Evolutionary conservation across 2,113 vertebrate genomes (phyloP).

Genomic region (Caranx ignobilis): DNA sequence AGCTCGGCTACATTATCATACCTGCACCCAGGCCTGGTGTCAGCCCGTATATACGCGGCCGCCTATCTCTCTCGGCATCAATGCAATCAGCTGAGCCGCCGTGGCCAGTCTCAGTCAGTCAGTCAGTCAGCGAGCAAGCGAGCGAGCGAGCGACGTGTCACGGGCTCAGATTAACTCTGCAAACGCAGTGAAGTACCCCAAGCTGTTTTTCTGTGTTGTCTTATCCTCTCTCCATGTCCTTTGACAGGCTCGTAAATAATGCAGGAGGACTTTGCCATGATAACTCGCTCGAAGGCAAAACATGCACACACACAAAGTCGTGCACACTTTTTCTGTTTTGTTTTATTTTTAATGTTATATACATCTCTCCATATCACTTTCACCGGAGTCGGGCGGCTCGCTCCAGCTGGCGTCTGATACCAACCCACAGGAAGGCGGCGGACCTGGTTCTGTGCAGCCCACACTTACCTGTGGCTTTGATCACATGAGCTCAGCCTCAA

Average conservation of each 20-base stretch:
- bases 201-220: slow-evolving; percentile 55
- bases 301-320: neutral
- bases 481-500: neutral
- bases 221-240: slow-evolving; percentile 50
- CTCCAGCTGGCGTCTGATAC: neutral
- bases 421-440: neutral
- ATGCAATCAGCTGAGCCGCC: slow-evolving; percentile 41
- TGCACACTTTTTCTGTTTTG: neutral
- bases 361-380: neutral
- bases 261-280: slow-evolving; percentile 45
- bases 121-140: neutral
- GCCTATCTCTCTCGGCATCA: slow-evolving; percentile 11
- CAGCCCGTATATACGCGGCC: neutral
- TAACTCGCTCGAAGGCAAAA: slow-evolving; percentile 36
- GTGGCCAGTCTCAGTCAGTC: neutral
- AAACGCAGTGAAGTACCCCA: slow-evolving; percentile 33
- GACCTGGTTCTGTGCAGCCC: neutral
- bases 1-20: neutral
- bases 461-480: neutral
- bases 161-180: slow-evolving; percentile 52
- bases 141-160: neutral
- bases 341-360: neutral
- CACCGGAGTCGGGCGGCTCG: neutral
- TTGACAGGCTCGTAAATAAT: slow-evolving; percentile 70
- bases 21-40: neutral